Evolutionary conservation across 2,797 vertebrate genomes (phyloP), one percentile per base, ranked within the genome.

Genomic region (Aplochiton taeniatus): DNA sequence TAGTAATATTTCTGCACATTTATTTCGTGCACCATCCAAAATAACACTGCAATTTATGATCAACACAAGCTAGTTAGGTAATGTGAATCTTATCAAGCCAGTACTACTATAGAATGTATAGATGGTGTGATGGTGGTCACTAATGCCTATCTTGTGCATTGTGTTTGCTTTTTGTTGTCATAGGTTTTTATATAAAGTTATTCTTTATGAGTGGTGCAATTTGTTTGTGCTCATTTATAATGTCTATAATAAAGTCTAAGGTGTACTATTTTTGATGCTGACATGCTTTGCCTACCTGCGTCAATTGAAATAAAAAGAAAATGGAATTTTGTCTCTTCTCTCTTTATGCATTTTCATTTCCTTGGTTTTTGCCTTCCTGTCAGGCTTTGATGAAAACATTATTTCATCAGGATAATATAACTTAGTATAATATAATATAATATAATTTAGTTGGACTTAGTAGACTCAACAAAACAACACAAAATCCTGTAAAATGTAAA

Each of bases 211-310:
- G 67, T 58, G 64, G 76, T 89, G 74, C 79, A 76, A 78, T 89
- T 50, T 56, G 73, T 84, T 78, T 85, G 83, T 89, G 77, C 76
- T 88, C 10, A 74, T 71, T 76, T 90, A 78, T 77, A 72, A 76
- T 77, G 83, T 65, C 76, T 76, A 64, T 11, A 77, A 63, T 77
- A 72, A 76, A 63, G 16, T 57, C 59, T 56, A 58, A 63, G 66
- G 68, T 79, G 79, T 84, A 75, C 57, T 76, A 58, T 75, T 84
- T 87, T 61, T 61, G 41, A 85, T 69, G 78, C 82, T 82, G 56
- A 84, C 76, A 80, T 84, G 89, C 85, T 91, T 89, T 62, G 74
- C 77, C 70, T 82, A 48, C 14, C 47, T 12, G 47, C 12, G 47
- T 48, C 11, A 48, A 12, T 14, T 48, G 14, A 48, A 4, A 9